Conservation (phyloP, 2,113 vertebrate genomes). For the Zosterops japonicus region DNA sequence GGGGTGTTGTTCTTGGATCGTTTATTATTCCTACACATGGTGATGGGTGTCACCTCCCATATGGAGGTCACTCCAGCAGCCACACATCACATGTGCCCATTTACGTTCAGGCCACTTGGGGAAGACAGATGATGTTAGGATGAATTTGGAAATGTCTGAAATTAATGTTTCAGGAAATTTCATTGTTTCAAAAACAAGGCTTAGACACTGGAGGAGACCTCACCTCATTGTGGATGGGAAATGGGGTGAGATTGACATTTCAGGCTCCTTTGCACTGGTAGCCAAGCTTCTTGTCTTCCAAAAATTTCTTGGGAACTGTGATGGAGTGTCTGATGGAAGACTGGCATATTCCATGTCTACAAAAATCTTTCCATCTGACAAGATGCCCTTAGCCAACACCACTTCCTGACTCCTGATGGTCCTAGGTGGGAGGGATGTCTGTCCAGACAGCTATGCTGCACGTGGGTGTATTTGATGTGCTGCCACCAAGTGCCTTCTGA, state of each 20-base stretch:
- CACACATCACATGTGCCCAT: neutral
- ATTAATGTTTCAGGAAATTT: neutral
- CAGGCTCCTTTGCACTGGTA: neutral
- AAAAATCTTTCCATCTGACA: constrained; percentile 26
- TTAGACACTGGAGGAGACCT: neutral
- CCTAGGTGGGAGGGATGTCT: neutral
- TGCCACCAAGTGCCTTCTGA: constrained; percentile 53
- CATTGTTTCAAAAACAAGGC: neutral
- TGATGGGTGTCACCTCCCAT: neutral
- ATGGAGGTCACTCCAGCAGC: neutral
- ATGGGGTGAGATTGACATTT: neutral
- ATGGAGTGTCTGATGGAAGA: neutral
- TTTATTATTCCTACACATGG: neutral
- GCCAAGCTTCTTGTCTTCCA: neutral
- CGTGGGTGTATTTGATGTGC: constrained; percentile 55
- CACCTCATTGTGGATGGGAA: neutral
- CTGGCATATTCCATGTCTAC: neutral
- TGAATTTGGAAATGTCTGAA: neutral
- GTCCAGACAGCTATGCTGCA: constrained; percentile 10
- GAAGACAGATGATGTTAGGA: neutral
- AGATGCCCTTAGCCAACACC: neutral
- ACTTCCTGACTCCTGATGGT: neutral
- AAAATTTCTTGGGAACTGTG: neutral
- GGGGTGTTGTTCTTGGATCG: accelerated
- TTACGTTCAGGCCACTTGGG: neutral